These are phyloP conservation scores for Fukomys damarensis DNA, from an alignment of 2,113 vertebrate genomes.

Conservation along the genomic window DNA sequence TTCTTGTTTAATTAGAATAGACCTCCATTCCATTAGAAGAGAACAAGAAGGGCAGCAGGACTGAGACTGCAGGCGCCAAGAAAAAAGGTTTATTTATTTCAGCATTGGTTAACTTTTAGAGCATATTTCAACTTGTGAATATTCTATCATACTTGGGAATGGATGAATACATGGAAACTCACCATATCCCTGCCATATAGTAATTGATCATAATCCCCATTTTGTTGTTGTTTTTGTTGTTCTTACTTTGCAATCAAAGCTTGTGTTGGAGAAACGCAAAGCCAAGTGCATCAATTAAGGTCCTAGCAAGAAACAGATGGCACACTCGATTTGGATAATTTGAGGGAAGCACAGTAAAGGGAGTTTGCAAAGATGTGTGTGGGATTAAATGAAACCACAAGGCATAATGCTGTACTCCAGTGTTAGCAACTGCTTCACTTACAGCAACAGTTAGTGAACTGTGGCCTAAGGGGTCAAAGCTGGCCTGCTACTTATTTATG, in stretches of 20 bases:
- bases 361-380: conserved; percentile 40
- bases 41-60: conserved; percentile 76
- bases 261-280: conserved; percentile 66
- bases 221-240: conserved; percentile 46
- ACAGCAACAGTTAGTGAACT: neutral
- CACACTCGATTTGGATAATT: conserved; percentile 57
- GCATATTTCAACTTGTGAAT: neutral
- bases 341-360: conserved; percentile 54
- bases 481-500: neutral
- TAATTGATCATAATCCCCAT: conserved; percentile 39
- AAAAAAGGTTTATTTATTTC: conserved; percentile 65
- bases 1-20: conserved; percentile 85
- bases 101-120: neutral
- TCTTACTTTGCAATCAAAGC: conserved; percentile 73
- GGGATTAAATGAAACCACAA: conserved; percentile 37
- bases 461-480: neutral
- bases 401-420: neutral
- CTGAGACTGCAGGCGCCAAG: conserved; percentile 63
- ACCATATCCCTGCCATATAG: neutral
- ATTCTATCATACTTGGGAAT: neutral
- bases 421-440: neutral
- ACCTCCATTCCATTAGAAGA: conserved; percentile 79
- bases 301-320: conserved; percentile 77
- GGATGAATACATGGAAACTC: neutral
- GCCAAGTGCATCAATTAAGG: conserved; percentile 77